Base-by-base conservation (phyloP, 2,797 vertebrate genomes). In the Protosalanx chinensis region DNA sequence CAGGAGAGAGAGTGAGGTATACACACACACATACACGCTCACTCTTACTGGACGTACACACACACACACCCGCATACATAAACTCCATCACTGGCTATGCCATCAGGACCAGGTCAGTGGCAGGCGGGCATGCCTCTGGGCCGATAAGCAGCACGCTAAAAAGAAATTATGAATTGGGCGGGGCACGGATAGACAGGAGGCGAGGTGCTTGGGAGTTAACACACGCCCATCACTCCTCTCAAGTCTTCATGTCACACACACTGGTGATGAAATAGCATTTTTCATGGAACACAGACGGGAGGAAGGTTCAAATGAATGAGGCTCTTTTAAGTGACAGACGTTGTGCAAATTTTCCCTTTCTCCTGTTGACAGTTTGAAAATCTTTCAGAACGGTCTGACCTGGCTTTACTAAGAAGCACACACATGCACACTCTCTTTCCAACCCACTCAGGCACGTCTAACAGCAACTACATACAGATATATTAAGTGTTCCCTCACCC, bases 291-390 rank as follows among this genome's bases (percentile, higher is more conserved):
- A 5, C 5, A 41, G 51, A 46, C 3, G 65, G 16, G 60, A 20
- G 61, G 66, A 72, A 64, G 82, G 81, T 82, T 87, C 72, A 85
- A 83, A 86, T 83, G 77, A 80, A 84, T 66, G 53, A 74, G 80
- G 79, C 74, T 49, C 68, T 20, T 60, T 56, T 18, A 37, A 23
- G 53, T 10, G 56, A 69, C 56, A 59, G 8, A 57, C 16, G 76
- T 79, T 60, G 84, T 71, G 74, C 65, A 84, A 76, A 76, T 73
- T 74, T 79, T 79, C 70, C 63, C 68, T 81, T 75, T 74, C 58
- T 73, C 35, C 70, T 70, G 64, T 72, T 74, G 75, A 81, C 78
- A 76, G 59, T 78, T 83, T 74, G 71, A 81, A 73, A 70, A 69
- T 69, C 64, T 73, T 69, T 35, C 72, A 71, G 15, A 60, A 29